Base-by-base conservation (phyloP, 1,140 invertebrate genomes). In the Meteorus sp. region DNA sequence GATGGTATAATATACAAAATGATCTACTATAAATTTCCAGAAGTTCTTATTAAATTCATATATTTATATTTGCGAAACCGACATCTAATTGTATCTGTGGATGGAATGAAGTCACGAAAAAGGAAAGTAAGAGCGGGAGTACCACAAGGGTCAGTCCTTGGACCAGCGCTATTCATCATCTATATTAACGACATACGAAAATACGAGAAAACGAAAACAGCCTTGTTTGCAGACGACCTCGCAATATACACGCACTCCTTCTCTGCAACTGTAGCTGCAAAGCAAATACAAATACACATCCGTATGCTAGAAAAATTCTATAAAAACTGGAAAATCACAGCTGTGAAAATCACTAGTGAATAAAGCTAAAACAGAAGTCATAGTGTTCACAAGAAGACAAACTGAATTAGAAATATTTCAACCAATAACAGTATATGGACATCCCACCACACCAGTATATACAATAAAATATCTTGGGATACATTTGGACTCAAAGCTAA, bases 141-240 rank as follows among this genome's bases (percentile, higher is more conserved):
- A 0, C 65, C 67, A 0, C 73, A 72, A 58, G 74, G 74, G 0
- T 69, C 67, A 13, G 55, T 65, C 0, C 35, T 74, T 0, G 63
- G 67, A 1, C 66, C 65, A 23, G 29, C 61, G 2, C 45, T 72
- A n/a, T 74, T 64, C 45, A 59, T 54, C 8, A 31, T 71, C 1
- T 69, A 62, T 41, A 66, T 61, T 0, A 68, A 62, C 33, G 67
- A 70, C 41, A 57, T 71, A 3, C 65, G 67, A 6, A 60, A 31
- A 37, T 35, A 8, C 0, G 29, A 50, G 6, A 61, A 63, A 11
- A 64, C 63, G 6, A 47, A 56, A n/a, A 25, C 47, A 6, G 44
- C 61, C 1, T 29, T 67, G 1, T 74, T 65, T 45, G 73, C 70
- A 9, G 71, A 73, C 31, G 68, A 75, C 48, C 70, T 65, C 7